phyloP scores from a whole-genome alignment of 2,113 vertebrate genomes.

The Rhizomys pruinosus region DNA sequence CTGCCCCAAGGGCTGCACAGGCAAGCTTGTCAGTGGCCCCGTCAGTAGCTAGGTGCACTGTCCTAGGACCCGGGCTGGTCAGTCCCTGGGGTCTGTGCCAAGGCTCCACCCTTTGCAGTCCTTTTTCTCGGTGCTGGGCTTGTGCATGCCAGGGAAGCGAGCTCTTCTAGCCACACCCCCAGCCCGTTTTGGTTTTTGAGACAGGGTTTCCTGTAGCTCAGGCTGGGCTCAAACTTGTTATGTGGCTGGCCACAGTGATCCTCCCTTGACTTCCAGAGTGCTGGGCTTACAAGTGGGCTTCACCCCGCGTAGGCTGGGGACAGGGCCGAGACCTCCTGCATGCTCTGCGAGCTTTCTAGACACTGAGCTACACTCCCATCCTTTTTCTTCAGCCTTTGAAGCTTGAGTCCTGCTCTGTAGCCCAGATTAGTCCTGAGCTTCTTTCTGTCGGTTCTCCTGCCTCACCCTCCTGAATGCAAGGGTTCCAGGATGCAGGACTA shows the following conservation, averaged over 20 bases:
- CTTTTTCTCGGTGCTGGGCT: background rate
- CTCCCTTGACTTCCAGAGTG: background rate
- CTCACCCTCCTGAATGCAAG: background rate
- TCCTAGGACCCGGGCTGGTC: background rate
- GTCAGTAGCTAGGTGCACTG: background rate
- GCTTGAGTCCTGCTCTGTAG: background rate
- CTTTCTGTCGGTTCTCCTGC: background rate
- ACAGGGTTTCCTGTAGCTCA: background rate
- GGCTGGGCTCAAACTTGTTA: too few relatives aligned
- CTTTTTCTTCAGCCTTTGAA: too few relatives aligned
- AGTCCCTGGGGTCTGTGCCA: too few relatives aligned
- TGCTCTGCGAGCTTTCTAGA: too few relatives aligned
- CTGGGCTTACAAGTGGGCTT: background rate
- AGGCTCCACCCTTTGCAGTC: background rate
- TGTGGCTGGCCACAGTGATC: background rate
- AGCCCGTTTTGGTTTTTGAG: too few relatives aligned
- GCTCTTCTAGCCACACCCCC: background rate
- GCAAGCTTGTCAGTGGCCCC: background rate
- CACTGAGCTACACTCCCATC: background rate
- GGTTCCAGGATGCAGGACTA: too few relatives aligned
- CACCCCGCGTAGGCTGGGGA: background rate
- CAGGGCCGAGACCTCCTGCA: background rate
- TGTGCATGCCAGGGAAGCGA: background rate
- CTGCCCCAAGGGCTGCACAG: background rate
- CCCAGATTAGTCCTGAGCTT: background rate